Evolutionary conservation across 2,113 vertebrate species (phyloP).

Genomic region (Emydocephalus ijimae): DNA sequence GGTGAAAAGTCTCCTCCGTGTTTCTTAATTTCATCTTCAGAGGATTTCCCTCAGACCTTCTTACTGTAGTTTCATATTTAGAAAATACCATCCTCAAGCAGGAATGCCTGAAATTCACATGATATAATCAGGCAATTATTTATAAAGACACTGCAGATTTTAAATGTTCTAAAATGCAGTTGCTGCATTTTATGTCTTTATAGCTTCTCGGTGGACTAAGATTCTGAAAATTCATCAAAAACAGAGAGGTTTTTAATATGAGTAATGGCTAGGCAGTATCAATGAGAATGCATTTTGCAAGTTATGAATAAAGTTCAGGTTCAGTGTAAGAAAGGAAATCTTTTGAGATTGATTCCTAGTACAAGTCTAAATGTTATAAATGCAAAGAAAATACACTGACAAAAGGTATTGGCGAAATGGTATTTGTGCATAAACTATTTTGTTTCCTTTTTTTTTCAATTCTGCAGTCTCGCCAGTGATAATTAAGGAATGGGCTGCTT

Average conservation of each 20-base stretch:
- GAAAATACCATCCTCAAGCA: not conserved
- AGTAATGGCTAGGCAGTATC: not conserved
- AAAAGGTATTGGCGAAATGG: not conserved
- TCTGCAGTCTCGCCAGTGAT: conserved; percentile 83
- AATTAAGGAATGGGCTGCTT: conserved; percentile 95
- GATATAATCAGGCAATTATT: not conserved
- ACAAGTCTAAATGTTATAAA: not conserved
- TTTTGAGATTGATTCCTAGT: not conserved
- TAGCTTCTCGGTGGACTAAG: not conserved
- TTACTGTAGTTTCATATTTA: not conserved
- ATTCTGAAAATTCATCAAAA: not conserved
- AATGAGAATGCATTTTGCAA: not conserved
- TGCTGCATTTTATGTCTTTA: not conserved
- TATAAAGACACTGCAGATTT: not conserved
- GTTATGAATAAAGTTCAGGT: not conserved
- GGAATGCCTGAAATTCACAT: not conserved
- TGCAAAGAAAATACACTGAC: not conserved
- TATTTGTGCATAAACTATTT: not conserved
- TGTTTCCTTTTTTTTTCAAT: not conserved
- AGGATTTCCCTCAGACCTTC: not conserved
- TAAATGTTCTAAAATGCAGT: not conserved
- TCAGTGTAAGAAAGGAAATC: not conserved
- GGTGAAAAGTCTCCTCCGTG: not conserved
- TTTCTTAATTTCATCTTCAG: not conserved
- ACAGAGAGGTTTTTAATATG: not conserved